Conservation (phyloP, 1,140 invertebrate genomes). For the Drosophila repleta region DNA sequence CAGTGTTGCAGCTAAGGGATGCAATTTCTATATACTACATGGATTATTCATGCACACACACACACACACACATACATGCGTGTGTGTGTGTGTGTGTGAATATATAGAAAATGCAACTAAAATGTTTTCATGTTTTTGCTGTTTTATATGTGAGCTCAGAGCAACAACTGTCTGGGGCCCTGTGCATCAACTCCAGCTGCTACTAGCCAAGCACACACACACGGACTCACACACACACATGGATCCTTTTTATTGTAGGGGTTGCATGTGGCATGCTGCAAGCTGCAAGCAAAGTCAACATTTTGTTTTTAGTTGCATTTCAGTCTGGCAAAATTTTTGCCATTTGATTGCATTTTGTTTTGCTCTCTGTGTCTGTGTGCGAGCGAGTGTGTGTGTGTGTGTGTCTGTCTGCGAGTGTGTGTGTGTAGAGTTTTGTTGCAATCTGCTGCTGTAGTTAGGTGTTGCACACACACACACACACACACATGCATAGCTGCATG, state of each 20-base stretch:
- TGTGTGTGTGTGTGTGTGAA: constrained; percentile 1
- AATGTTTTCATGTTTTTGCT: constrained; percentile 77
- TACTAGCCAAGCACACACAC: background rate
- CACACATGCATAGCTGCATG: constrained; percentile 30
- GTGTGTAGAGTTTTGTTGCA: constrained; percentile 80
- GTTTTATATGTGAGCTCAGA: constrained; percentile 52
- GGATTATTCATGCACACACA: constrained; percentile 44
- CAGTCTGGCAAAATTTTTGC: constrained; percentile 79
- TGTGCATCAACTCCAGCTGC: constrained; percentile 6
- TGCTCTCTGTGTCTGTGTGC: background rate
- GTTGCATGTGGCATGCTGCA: constrained; percentile 37
- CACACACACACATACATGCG: constrained; percentile 22
- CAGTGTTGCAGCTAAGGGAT: constrained; percentile 35
- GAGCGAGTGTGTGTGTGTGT: background rate
- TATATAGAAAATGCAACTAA: constrained; percentile 81
- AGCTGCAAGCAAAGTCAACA: constrained; percentile 54
- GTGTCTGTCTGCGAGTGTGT: background rate
- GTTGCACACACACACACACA: constrained; percentile 44
- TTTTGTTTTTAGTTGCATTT: constrained; percentile 53
- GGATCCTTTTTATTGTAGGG: background rate
- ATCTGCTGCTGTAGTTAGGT: constrained; percentile 67
- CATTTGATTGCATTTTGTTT: constrained; percentile 78
- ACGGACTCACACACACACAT: too few species aligned
- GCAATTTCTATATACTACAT: constrained; percentile 45
- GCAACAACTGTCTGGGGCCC: constrained; percentile 51